Evolutionary conservation across 2,797 vertebrate genomes (phyloP).

Genomic region (Corythornis leucogaster): DNA sequence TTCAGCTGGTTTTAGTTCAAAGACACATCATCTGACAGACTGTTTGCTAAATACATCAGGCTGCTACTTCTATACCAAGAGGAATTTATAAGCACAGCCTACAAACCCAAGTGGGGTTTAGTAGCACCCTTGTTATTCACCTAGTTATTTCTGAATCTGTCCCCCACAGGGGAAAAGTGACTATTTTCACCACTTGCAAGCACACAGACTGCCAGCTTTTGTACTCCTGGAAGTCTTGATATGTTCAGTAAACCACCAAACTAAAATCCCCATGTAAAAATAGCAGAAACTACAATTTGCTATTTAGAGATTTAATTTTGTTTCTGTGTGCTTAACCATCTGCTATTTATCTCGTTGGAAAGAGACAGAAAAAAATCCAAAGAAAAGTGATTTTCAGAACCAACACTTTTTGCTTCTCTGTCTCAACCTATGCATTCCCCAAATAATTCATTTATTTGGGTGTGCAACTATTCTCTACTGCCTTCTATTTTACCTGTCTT

Average conservation of each 20-base stretch:
- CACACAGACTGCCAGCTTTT: background rate
- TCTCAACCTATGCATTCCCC: background rate
- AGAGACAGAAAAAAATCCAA: background rate
- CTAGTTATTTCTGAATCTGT: background rate
- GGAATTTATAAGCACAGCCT: background rate
- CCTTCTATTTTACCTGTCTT: background rate
- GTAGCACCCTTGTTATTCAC: background rate
- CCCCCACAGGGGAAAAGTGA: background rate
- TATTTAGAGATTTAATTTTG: background rate
- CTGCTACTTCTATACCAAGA: slow-evolving; percentile 11
- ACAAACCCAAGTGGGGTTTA: background rate
- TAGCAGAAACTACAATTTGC: background rate
- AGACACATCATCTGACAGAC: slow-evolving; percentile 34
- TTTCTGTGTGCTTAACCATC: background rate
- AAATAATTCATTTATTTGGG: background rate
- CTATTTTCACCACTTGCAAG: background rate
- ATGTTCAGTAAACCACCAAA: background rate
- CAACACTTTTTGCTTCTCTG: background rate
- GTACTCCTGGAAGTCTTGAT: background rate
- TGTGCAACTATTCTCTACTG: background rate
- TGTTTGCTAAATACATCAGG: slow-evolving; percentile 7
- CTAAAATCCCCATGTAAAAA: background rate
- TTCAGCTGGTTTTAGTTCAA: slow-evolving; percentile 47
- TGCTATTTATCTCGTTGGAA: background rate
- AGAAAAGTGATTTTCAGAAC: background rate